Conservation (phyloP, 2,113 vertebrate species). For the Gymnobelideus leadbeateri region DNA sequence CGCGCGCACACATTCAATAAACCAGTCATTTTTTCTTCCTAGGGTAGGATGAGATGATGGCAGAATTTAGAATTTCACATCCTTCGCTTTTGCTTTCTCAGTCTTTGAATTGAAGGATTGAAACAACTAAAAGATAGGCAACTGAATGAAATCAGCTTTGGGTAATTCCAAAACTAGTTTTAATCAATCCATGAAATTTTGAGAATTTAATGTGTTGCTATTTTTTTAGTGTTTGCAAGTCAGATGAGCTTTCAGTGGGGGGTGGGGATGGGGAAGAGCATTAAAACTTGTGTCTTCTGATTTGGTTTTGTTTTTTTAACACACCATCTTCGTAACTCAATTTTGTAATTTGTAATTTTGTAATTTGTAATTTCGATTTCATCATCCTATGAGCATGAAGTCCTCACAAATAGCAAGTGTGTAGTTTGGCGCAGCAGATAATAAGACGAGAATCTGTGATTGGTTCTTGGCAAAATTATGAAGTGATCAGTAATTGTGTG, state of each 20-base stretch:
- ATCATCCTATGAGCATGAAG: slow-evolving; percentile 35
- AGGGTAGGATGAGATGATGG: slow-evolving; percentile 33
- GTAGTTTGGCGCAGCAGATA: not conserved
- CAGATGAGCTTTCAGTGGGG: slow-evolving; percentile 58
- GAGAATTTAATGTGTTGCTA: slow-evolving; percentile 31
- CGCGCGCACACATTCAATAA: not conserved
- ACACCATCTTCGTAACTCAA: slow-evolving; percentile 63
- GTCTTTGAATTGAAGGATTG: not conserved
- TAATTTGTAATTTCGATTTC: slow-evolving; percentile 62
- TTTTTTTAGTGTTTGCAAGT: slow-evolving; percentile 60
- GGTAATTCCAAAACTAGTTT: slow-evolving; percentile 37
- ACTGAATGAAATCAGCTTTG: slow-evolving; percentile 5
- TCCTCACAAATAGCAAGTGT: slow-evolving; percentile 30
- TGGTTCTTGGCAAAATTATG: slow-evolving; percentile 34
- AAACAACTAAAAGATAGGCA: slow-evolving; percentile 47
- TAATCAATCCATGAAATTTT: slow-evolving; percentile 15
- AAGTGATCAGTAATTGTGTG: slow-evolving; percentile 51
- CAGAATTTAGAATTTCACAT: slow-evolving; percentile 37
- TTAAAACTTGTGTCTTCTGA: slow-evolving; percentile 49
- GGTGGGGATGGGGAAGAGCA: not conserved
- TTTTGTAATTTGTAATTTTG: too few species aligned
- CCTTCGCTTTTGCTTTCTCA: slow-evolving; percentile 40
- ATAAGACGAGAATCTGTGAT: slow-evolving; percentile 26
- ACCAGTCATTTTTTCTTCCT: slow-evolving; percentile 35
- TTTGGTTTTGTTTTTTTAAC: slow-evolving; percentile 32